Conservation (phyloP, 2,888 invertebrate species). For the Serripes groenlandicus region DNA sequence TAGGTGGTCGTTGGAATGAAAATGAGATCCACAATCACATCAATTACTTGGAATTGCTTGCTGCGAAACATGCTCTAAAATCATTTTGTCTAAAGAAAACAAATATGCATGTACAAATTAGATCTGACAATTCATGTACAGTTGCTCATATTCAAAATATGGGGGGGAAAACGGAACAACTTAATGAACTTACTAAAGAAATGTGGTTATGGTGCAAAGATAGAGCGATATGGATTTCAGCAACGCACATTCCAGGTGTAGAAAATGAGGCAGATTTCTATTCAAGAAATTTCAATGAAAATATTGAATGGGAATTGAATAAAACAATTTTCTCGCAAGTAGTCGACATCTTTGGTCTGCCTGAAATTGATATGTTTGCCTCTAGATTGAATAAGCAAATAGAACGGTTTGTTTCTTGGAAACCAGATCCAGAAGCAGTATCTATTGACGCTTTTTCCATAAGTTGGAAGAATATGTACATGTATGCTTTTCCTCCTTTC, state of each 20-base stretch:
- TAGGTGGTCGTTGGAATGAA: conserved; percentile 6
- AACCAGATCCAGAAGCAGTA: conserved; percentile 31
- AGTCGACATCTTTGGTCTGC: conserved; percentile 10
- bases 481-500: conserved; percentile 47
- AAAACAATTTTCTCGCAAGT: not conserved
- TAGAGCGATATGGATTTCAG: conserved; percentile 14
- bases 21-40: conserved; percentile 15
- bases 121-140: conserved; percentile 12
- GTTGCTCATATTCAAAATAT: conserved; percentile 8
- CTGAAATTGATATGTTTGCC: conserved; percentile 31
- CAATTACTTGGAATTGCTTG: conserved; percentile 10
- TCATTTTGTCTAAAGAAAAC: conserved; percentile 1
- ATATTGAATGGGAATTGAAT: conserved; percentile 35
- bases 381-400: conserved; percentile 21
- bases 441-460: conserved; percentile 33
- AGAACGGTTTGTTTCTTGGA: conserved; percentile 28
- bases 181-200: conserved; percentile 3
- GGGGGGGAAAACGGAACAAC: conserved; percentile 8
- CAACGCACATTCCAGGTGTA: not conserved
- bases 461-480: conserved; percentile 24
- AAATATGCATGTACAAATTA: conserved; percentile 17
- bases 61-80: not conserved
- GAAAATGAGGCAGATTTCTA: conserved; percentile 20
- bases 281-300: conserved; percentile 21
- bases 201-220: conserved; percentile 17